Conservation (phyloP, 2,888 invertebrate species). For the Micropterix aruncella region DNA sequence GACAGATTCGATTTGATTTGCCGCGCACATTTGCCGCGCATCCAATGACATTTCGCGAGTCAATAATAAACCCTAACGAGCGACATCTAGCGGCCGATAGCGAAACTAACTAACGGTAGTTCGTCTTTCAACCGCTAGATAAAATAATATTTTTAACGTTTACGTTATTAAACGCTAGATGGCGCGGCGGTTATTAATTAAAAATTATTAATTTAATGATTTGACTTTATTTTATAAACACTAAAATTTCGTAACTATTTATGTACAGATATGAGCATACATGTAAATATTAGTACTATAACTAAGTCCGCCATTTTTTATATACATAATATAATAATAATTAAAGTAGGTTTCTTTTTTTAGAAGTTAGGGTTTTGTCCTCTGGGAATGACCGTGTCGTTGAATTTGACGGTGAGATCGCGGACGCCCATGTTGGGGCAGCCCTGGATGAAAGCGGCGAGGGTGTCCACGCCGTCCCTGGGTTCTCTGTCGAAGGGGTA, state of each 20-base stretch:
- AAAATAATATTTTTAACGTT: no score
- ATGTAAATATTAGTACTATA: no score
- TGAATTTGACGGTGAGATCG: constrained; percentile 43
- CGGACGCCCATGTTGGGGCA: constrained; percentile 60
- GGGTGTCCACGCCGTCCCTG: constrained; percentile 34
- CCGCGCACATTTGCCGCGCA: not conserved
- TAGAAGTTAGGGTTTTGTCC: not conserved
- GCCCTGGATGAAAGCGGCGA: constrained; percentile 56
- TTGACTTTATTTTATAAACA: no score
- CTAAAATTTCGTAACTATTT: not conserved
- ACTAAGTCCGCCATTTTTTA: not conserved
- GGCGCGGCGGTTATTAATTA: no score
- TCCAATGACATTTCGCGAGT: no score
- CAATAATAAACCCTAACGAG: no score
- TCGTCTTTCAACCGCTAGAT: no score
- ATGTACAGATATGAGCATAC: not conserved
- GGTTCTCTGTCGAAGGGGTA: constrained; percentile 65
- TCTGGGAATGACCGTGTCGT: constrained; percentile 24
- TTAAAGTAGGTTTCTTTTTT: not conserved
- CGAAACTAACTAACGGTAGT: no score
- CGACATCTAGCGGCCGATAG: no score
- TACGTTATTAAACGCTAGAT: no score
- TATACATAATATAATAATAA: not conserved
- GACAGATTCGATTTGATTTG: not conserved
- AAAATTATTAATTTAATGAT: no score